Base-by-base conservation (phyloP, 2,113 vertebrate genomes). In the Xiphias gladius region DNA sequence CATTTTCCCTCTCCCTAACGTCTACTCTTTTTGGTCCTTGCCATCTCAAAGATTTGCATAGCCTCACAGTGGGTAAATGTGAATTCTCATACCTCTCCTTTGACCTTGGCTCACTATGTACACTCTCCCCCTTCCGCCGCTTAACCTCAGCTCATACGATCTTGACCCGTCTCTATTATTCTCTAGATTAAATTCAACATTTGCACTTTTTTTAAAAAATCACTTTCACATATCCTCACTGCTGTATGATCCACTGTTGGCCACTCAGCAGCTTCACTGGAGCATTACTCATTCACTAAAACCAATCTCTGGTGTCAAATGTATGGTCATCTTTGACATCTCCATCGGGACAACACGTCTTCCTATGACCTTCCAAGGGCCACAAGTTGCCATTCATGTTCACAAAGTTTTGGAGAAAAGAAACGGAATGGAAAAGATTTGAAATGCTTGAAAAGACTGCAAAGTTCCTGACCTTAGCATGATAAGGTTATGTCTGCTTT, bases 401-500 rank as follows among this genome's bases (percentile, higher is more conserved):
- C 28, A 73, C 43, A 72, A 61, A 75, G 24, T 72, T 68, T 64
- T 54, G 30, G 6, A 55, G 57, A 57, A 41, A 32, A 72, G 58
- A 30, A 26, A 22, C 43, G 43, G 20, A 48, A 35, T 46, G n/a
- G n/a, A 41, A 22, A 63, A 64, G 12, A 46, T 37, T 17, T 73
- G 2, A 80, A 75, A 63, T 35, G n/a, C 16, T 77, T 67, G 24
- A 57, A 41, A 77, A 65, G 64, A 55, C 22, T 61, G 19, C 68
- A 80, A 79, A 43, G 17, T 66, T 32, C 54, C 71, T 71, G 81
- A 90, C 80, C 83, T 66, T 79, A 67, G 37, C 20, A 16, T 58
- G 79, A 76, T 70, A 66, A 63, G 74, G 80, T 82, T 70, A 39
- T 24, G 37, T 85, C 76, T 62, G 57, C 54, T 75, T 67, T 76